Evolutionary conservation across 1,140 invertebrate genomes (phyloP).

Genomic region (Schlechtendalia chinensis): DNA sequence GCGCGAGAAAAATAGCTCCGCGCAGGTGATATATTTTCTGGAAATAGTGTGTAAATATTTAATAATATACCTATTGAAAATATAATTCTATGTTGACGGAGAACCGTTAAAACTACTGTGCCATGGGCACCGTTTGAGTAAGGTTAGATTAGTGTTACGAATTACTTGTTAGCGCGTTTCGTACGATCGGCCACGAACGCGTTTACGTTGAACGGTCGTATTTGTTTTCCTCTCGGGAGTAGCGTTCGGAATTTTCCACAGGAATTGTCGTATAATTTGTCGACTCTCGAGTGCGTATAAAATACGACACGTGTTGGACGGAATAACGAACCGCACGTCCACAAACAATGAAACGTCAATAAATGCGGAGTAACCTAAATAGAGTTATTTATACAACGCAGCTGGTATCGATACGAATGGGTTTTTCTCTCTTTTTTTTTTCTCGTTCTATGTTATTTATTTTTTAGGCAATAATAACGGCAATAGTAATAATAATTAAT

Average conservation of each 20-base stretch:
- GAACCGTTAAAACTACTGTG: no score
- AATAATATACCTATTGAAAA: no score
- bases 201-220: background rate
- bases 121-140: background rate
- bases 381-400: background rate
- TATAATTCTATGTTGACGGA: no score
- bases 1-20: no score
- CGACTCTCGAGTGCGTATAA: background rate
- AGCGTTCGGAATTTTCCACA: background rate
- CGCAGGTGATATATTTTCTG: no score
- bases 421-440: constrained; percentile 8
- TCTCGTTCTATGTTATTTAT: no score
- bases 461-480: no score
- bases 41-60: no score
- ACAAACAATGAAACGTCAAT: constrained; percentile 21
- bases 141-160: background rate
- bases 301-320: background rate
- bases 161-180: background rate
- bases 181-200: background rate
- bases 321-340: background rate
- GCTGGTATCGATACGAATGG: background rate
- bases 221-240: background rate
- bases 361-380: background rate
- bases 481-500: constrained; percentile 24
- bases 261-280: background rate